A percentile compares a stretch with the other conserved stretches of the same genome.
Conservation (phyloP, 2,888 invertebrate genomes). For the Xestia ashworthii region DNA sequence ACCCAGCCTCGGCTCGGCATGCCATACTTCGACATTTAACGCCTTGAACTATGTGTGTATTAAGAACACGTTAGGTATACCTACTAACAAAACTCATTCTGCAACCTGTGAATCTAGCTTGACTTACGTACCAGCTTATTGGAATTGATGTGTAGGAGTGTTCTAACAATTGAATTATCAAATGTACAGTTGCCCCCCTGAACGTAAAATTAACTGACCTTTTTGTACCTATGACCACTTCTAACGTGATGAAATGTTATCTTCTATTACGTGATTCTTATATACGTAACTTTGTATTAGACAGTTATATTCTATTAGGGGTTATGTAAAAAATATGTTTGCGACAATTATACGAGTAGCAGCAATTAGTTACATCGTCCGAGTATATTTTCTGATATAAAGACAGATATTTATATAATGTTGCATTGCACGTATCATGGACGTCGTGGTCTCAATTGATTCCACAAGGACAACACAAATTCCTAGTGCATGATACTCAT, state of each 20-base stretch:
- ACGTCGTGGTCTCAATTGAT: constrained; percentile 38
- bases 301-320: constrained; percentile 52
- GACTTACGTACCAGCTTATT: constrained; percentile 8
- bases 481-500: constrained; percentile 26
- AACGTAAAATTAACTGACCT: constrained; percentile 71
- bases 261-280: constrained; percentile 66
- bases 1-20: constrained; percentile 75
- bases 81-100: constrained; percentile 43
- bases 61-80: constrained; percentile 45
- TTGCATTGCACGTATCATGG: constrained; percentile 31
- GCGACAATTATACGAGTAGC: constrained; percentile 60
- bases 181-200: constrained; percentile 68
- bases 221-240: constrained; percentile 62
- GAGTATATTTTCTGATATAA: constrained; percentile 28
- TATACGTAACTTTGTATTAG: constrained; percentile 64
- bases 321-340: constrained; percentile 66
- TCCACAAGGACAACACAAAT: constrained; percentile 50
- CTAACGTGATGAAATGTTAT: constrained; percentile 65
- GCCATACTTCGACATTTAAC: constrained; percentile 78
- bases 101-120: constrained; percentile 43
- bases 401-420: constrained; percentile 37
- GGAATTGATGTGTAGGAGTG: constrained; percentile 4
- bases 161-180: constrained; percentile 15
- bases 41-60: constrained; percentile 70
- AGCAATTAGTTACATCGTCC: constrained; percentile 31